Conservation (phyloP, 2,113 vertebrate species). For the Menura novaehollandiae region DNA sequence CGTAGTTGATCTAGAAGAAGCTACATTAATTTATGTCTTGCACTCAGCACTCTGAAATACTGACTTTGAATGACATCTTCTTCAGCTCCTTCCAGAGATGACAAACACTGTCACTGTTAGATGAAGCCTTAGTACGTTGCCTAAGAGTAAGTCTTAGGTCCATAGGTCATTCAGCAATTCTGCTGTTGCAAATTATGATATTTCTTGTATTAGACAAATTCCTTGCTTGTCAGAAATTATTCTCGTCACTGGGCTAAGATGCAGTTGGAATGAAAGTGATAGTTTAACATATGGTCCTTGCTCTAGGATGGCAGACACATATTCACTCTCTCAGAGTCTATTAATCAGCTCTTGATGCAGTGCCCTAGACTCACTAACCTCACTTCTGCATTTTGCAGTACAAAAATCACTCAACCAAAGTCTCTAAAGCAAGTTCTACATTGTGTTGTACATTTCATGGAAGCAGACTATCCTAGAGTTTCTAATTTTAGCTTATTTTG, state of each 20-base stretch:
- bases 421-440: neutral
- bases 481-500: neutral
- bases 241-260: constrained; percentile 56
- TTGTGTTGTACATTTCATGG: neutral
- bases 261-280: constrained; percentile 62
- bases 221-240: constrained; percentile 65
- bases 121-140: constrained; percentile 44
- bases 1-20: neutral
- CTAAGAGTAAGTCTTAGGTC: constrained; percentile 17
- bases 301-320: constrained; percentile 59
- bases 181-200: constrained; percentile 45
- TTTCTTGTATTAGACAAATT: constrained; percentile 43
- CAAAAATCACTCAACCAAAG: neutral
- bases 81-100: neutral
- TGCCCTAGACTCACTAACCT: constrained; percentile 33
- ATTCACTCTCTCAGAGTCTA: constrained; percentile 67
- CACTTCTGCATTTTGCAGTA: constrained; percentile 4
- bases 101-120: constrained; percentile 50
- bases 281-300: constrained; percentile 70
- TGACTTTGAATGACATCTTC: constrained; percentile 30
- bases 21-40: constrained; percentile 7
- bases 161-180: constrained; percentile 62
- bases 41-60: neutral
- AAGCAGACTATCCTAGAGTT: neutral
- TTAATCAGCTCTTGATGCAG: constrained; percentile 67